Conservation (phyloP, 2,888 invertebrate genomes). For the Neocrepidodera transversa region DNA sequence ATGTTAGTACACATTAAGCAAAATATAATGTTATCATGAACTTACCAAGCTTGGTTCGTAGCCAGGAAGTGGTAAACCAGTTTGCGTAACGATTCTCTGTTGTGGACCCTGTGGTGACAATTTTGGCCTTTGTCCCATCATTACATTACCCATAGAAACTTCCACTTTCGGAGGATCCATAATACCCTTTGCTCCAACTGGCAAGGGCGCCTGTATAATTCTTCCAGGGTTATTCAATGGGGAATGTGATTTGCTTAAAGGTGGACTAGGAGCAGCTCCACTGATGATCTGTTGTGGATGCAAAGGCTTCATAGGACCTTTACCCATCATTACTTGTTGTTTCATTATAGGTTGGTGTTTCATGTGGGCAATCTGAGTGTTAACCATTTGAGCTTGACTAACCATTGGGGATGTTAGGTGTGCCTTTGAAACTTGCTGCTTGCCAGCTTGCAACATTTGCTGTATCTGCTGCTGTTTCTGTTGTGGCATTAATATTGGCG, state of each 20-base stretch:
- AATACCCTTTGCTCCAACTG: constrained; percentile 57
- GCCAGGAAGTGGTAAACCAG: constrained; percentile 67
- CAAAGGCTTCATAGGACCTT: constrained; percentile 47
- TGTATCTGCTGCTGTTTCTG: constrained; percentile 43
- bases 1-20: constrained; percentile 2
- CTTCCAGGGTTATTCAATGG: constrained; percentile 36
- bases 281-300: constrained; percentile 62
- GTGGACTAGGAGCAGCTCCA: constrained; percentile 64
- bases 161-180: constrained; percentile 66
- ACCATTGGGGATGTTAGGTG: constrained; percentile 38
- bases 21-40: constrained; percentile 31
- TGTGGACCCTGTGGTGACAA: constrained; percentile 63
- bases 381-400: constrained; percentile 42
- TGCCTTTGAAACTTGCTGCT: constrained; percentile 39
- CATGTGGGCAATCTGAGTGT: constrained; percentile 61
- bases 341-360: constrained; percentile 50
- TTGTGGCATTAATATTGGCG: constrained; percentile 40
- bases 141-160: constrained; percentile 64
- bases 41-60: constrained; percentile 78
- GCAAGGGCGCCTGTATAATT: constrained; percentile 66
- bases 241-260: constrained; percentile 40
- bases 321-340: constrained; percentile 55
- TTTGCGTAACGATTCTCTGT: constrained; percentile 64
- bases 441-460: constrained; percentile 42
- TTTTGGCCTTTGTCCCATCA: constrained; percentile 61